Evolutionary conservation across 2,113 vertebrate genomes (phyloP), one percentile per base, ranked within the genome.

Genomic region (Myrmophylax atrothorax): DNA sequence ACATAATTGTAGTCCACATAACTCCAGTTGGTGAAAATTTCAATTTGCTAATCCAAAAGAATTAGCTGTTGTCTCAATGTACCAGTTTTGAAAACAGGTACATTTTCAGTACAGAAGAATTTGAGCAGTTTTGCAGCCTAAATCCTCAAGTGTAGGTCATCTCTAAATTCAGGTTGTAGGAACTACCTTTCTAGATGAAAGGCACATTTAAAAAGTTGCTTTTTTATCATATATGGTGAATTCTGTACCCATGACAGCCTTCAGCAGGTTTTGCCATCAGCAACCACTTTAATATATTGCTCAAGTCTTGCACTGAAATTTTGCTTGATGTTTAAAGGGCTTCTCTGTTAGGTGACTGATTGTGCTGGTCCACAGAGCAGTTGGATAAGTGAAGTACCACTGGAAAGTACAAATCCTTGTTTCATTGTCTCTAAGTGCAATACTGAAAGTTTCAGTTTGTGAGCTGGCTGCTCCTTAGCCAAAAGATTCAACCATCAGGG

Each of bases 111-210:
- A 37, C 9, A 55, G 80, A 66, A 74, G 38, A 75, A 59, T 85
- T 68, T 64, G 35, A 89, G 58, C 23, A 50, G 25, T 29, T 81
- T 87, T 87, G 17, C 31, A 84, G 58, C 11, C 33, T 76, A 37
- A 22, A 5, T 83, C 23, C 26, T 83, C 2, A 0, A 10, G 2
- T 72, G 46, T 60, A 76, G 18, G 29, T 64, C 7, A 49, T 58
- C 9, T 70, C 79, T 86, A 81, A 96, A 52, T 14, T 59, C n/a
- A 13, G 16, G 7, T 3, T 50, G 13, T 25, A 69, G 40, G 31
- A 72, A 47, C 38, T 87, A 18, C 19, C 29, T 81, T 93, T 73
- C 62, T 89, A 63, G 50, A 62, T 87, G 23, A 94, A 84, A 90
- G 25, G 12, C 31, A 26, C 7, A 8, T 46, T 69, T 3, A 9